Conservation (phyloP, 2,113 vertebrate genomes). For the Rhineura floridana region DNA sequence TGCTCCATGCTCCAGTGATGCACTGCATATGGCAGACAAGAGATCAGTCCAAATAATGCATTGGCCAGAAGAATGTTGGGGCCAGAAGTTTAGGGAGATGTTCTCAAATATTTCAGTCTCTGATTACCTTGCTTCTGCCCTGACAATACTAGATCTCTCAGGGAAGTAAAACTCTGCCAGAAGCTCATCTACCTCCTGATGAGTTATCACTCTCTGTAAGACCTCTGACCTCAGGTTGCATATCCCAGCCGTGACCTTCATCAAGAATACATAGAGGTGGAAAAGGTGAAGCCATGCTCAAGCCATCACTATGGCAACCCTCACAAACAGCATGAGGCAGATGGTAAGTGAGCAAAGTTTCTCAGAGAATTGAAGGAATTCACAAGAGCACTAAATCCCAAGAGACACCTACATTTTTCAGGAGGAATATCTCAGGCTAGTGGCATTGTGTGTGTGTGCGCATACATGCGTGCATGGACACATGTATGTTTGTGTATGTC, state of each 20-base stretch:
- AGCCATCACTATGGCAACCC: conserved; percentile 29
- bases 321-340: background rate
- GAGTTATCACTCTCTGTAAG: conserved; percentile 38
- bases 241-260: conserved; percentile 40
- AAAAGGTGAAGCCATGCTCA: conserved; percentile 26
- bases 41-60: background rate
- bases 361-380: background rate
- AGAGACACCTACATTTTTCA: background rate
- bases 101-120: background rate
- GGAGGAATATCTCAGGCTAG: background rate
- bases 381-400: background rate
- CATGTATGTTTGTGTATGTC: background rate
- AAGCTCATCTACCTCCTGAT: conserved; percentile 32
- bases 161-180: conserved; percentile 12
- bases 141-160: conserved; percentile 5
- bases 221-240: conserved; percentile 39
- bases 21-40: background rate
- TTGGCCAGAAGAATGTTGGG: background rate
- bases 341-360: conserved; percentile 9
- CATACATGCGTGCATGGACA: background rate
- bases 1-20: background rate
- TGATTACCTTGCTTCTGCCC: conserved; percentile 6
- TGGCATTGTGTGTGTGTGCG: background rate
- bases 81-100: background rate
- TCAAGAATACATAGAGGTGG: conserved; percentile 43